Conservation (phyloP, 2,113 vertebrate species). For the Proterorhinus semilunaris region DNA sequence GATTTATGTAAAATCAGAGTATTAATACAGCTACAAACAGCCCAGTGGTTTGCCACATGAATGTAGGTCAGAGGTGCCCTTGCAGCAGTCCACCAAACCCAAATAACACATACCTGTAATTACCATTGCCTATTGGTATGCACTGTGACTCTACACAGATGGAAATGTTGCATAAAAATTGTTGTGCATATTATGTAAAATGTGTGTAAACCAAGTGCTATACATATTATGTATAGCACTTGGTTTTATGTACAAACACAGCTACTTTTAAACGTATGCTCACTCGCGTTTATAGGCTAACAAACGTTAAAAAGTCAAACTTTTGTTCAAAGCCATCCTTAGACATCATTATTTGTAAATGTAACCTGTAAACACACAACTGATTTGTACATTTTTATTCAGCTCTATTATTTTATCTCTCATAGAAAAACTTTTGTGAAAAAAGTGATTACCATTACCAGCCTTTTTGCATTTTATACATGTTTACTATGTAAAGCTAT, state of each 20-base stretch:
- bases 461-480: no score
- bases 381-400: no score
- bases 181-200: no score
- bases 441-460: no score
- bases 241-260: not conserved
- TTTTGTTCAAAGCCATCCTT: no score
- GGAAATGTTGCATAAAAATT: not conserved
- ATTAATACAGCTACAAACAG: not conserved
- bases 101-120: not conserved
- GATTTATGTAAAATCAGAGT: conserved; percentile 40
- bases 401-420: no score
- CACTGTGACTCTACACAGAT: not conserved
- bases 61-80: not conserved
- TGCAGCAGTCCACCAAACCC: not conserved
- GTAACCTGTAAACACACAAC: no score
- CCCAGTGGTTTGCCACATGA: conserved; percentile 1
- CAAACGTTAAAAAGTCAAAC: no score
- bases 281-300: not conserved
- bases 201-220: no score
- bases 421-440: no score
- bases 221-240: not conserved
- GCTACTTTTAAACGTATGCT: not conserved
- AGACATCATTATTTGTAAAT: no score
- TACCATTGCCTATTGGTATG: not conserved
- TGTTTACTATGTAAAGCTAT: no score